Evolutionary conservation across 30 jellyfish, hydroid and myxozoan species (phyloP).

Genomic region (Aurelia aurita): DNA sequence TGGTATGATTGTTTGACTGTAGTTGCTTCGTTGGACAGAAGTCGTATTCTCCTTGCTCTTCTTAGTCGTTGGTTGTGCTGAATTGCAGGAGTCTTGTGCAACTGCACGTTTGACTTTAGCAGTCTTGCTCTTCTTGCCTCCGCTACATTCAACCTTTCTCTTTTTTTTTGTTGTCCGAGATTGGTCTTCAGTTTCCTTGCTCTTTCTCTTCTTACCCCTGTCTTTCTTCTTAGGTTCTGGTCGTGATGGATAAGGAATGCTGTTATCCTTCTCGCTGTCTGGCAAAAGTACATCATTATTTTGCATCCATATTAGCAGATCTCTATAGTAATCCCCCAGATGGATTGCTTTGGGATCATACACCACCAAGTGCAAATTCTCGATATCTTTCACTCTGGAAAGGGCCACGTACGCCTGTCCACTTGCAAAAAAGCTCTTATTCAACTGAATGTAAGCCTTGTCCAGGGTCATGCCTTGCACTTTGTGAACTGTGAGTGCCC

Average conservation of each 20-base stretch:
- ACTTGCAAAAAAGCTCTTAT: constrained; percentile 10
- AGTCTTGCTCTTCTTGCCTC: too few species aligned
- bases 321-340: neutral
- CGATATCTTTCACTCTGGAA: neutral
- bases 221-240: neutral
- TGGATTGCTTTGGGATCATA: neutral
- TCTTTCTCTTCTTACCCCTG: neutral
- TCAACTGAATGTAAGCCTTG: neutral
- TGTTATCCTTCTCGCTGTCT: too few species aligned
- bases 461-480: neutral
- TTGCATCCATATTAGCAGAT: neutral
- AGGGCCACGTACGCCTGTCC: neutral
- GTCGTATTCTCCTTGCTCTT: too few species aligned
- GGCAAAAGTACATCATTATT: neutral
- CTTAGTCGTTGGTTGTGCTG: too few species aligned
- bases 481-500: constrained; percentile 33
- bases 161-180: neutral
- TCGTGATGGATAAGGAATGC: too few species aligned
- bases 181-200: neutral
- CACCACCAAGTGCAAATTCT: neutral
- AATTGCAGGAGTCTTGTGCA: too few species aligned
- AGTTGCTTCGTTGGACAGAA: too few species aligned
- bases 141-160: neutral
- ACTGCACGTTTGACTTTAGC: too few species aligned
- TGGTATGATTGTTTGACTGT: too few species aligned